Base-by-base conservation (phyloP, 2,888 invertebrate genomes). In the Hypomecis punctinalis region DNA sequence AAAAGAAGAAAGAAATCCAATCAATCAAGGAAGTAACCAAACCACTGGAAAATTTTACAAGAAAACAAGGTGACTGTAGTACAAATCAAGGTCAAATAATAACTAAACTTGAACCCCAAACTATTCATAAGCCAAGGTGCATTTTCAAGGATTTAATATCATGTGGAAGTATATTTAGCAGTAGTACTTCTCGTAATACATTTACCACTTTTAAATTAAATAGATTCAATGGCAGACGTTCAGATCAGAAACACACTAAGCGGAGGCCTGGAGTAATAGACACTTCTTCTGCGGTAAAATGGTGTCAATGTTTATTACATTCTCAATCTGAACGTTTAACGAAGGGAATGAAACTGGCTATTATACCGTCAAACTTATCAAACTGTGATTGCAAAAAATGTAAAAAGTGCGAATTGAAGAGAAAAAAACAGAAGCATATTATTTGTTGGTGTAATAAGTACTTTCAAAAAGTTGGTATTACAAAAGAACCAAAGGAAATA, bases 371-470 rank as follows among this genome's bases (percentile, higher is more conserved):
- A 39, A 47, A 56, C 33, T 47, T 56, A 37, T 39, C 62, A 53
- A 23, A 55, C 33, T 63, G 61, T 61, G 43, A 45, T 47, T 67
- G 63, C 23, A 63, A 52, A 51, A 37, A 58, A 33, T 65, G 52
- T 39, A 68, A 67, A 37, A 63, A 46, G 23, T 55, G 51, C 40
- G 48, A 52, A 45, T 23, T 35, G 7, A 47, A 39, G 5, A 40
- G 5, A 6, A 52, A 39, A 51, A 55, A 45, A 39, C 35, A 49
- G 13, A 11, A 51, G 9, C 6, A 51, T 11, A 37, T 51, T 37
- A 37, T 51, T 51, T 51, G 49, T 39, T 10, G 39, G 39, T 51
- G 39, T 52, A 39, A n/a, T 40, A 40, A 52, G 5, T 40, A 52
- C 23, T 40, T 52, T 40, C 9, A 52, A 10, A 52, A 52, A 6